phyloP scores from a whole-genome alignment of 2,113 vertebrate species.

The Phalacrocorax aristotelis region DNA sequence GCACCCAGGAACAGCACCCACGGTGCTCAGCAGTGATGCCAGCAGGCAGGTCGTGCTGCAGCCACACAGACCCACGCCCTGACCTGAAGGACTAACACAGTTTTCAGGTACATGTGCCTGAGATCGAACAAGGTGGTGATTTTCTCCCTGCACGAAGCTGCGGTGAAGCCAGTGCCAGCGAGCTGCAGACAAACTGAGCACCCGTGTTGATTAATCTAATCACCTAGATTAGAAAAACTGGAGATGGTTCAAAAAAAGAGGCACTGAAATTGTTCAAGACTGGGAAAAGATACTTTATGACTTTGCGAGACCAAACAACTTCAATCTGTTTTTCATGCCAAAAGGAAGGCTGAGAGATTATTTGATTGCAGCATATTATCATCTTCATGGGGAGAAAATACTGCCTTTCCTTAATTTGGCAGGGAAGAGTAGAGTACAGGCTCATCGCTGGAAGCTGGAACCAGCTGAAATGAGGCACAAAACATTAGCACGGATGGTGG shows the following conservation, averaged over 20 bases:
- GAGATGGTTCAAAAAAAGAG: not conserved
- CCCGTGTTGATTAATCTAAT: too few species aligned
- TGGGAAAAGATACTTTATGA: not conserved
- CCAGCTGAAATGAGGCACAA: not conserved
- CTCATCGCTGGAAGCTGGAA: not conserved
- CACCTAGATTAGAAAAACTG: not conserved
- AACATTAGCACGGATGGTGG: not conserved
- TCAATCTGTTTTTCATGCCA: not conserved
- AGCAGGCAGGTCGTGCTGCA: not conserved
- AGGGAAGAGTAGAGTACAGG: not conserved
- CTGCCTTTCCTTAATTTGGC: not conserved
- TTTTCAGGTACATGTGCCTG: rapidly evolving
- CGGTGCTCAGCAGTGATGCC: rapidly evolving
- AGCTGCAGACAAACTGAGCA: rapidly evolving
- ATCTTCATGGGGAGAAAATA: not conserved
- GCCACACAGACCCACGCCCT: not conserved
- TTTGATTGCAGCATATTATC: not conserved
- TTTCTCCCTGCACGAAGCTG: not conserved
- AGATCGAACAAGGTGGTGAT: rapidly evolving
- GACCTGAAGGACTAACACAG: not conserved
- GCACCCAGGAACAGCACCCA: not conserved
- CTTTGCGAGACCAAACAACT: not conserved
- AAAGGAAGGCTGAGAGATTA: not conserved
- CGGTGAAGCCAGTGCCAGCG: not conserved
- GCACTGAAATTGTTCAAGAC: not conserved